phyloP scores from a whole-genome alignment of 2,888 invertebrate species.

The Phorcus lineatus region DNA sequence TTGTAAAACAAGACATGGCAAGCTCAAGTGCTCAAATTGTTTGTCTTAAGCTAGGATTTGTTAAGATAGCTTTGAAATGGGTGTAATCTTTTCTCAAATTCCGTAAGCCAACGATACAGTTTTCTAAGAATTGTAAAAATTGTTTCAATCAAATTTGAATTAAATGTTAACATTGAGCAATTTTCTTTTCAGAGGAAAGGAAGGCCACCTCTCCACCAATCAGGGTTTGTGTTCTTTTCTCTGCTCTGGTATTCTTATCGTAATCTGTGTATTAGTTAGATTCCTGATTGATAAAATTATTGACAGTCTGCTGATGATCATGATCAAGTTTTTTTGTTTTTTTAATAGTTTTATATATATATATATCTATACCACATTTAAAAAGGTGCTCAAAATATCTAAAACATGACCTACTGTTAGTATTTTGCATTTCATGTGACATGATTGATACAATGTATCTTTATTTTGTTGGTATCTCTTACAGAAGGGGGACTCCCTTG shows the following conservation, averaged over 20 bases:
- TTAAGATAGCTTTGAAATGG: not conserved
- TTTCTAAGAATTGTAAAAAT: no score
- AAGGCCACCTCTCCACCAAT: constrained; percentile 58
- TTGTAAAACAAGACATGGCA: no score
- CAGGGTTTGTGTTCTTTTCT: constrained; percentile 62
- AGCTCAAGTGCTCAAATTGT: not conserved
- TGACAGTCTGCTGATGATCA: no score
- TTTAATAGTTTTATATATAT: no score
- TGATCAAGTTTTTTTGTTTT: no score
- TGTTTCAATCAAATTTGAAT: not conserved
- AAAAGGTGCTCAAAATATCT: no score
- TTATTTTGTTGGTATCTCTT: not conserved
- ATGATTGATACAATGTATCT: no score
- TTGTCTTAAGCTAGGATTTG: not conserved
- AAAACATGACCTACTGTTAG: no score
- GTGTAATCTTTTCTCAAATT: constrained; percentile 33
- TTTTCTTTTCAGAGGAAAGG: constrained; percentile 67
- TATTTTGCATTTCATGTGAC: no score
- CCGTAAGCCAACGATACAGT: no score
- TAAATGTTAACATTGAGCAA: constrained; percentile 17
- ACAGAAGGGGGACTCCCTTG: constrained; percentile 71
- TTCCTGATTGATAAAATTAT: no score
- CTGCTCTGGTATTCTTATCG: not conserved
- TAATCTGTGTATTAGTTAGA: not conserved
- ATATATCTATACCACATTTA: no score